Conservation (phyloP, 2,888 invertebrate species). For the Ditylenchus weischeri region DNA sequence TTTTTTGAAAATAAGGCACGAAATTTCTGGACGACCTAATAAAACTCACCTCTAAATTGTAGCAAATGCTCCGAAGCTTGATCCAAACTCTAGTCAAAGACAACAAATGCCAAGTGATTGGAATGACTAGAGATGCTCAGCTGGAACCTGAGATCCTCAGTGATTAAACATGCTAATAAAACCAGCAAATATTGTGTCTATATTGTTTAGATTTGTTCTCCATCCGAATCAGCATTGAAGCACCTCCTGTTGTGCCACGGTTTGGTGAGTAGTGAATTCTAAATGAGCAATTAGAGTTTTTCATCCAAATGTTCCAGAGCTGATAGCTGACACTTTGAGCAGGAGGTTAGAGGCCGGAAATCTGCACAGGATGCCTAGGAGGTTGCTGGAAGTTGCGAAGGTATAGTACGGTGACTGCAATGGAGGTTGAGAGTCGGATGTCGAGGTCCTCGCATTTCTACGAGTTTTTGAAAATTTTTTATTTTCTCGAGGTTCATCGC, state of each 20-base stretch:
- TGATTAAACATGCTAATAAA: too few species aligned
- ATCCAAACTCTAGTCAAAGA: background rate
- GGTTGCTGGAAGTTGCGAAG: constrained; percentile 6
- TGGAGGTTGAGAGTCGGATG: too few species aligned
- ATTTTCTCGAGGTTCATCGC: too few species aligned
- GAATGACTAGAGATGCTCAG: background rate
- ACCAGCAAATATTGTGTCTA: too few species aligned
- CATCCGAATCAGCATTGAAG: too few species aligned
- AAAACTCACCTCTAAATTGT: background rate
- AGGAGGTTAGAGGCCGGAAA: background rate
- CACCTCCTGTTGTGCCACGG: too few species aligned
- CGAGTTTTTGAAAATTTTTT: too few species aligned
- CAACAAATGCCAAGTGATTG: constrained; percentile 5
- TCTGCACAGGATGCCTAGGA: background rate
- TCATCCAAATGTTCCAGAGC: background rate
- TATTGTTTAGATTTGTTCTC: too few species aligned
- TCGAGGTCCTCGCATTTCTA: too few species aligned
- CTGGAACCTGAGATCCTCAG: background rate
- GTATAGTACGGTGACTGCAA: too few species aligned
- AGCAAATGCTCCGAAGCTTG: background rate
- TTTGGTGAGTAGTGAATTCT: too few species aligned
- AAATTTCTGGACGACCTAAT: too few species aligned
- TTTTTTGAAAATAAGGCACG: background rate
- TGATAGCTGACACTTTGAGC: background rate
- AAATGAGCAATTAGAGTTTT: background rate